Evolutionary conservation across 2,113 vertebrate species (phyloP).

Genomic region (Apteryx owenii): DNA sequence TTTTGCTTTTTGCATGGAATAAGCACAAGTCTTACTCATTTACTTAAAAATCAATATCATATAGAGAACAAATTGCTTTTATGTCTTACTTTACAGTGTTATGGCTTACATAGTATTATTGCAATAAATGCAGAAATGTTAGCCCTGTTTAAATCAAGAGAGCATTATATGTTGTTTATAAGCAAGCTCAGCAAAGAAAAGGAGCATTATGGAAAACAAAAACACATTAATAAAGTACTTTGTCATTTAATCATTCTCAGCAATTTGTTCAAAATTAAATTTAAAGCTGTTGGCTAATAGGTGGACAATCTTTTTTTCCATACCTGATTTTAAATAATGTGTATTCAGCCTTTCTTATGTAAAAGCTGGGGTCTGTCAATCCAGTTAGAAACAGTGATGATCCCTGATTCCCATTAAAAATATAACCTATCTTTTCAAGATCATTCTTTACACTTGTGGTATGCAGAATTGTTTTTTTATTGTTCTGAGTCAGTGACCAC

Average conservation of each 20-base stretch:
- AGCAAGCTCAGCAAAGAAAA: slow-evolving; percentile 19
- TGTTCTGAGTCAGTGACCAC: neutral
- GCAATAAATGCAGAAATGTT: slow-evolving; percentile 60
- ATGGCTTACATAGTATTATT: slow-evolving; percentile 32
- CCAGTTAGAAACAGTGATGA: neutral
- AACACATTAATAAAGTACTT: slow-evolving; percentile 15
- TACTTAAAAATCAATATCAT: slow-evolving; percentile 73
- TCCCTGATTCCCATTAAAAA: neutral
- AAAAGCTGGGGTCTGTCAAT: neutral
- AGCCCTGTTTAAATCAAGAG: slow-evolving; percentile 52
- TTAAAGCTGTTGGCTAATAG: neutral
- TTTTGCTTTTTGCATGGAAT: slow-evolving; percentile 6
- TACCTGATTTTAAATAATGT: neutral
- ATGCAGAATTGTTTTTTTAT: neutral
- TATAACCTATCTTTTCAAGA: neutral
- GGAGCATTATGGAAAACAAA: neutral
- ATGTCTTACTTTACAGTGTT: slow-evolving; percentile 31
- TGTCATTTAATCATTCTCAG: slow-evolving; percentile 17
- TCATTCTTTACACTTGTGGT: neutral
- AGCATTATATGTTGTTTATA: slow-evolving; percentile 1
- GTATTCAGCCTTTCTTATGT: neutral
- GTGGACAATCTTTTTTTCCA: neutral
- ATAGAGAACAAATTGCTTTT: slow-evolving; percentile 62
- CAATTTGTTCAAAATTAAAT: slow-evolving; percentile 33
- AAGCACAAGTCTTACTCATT: slow-evolving; percentile 54